phyloP scores from a whole-genome alignment of 2,888 invertebrate species.

The Heteromyza rotundicornis region DNA sequence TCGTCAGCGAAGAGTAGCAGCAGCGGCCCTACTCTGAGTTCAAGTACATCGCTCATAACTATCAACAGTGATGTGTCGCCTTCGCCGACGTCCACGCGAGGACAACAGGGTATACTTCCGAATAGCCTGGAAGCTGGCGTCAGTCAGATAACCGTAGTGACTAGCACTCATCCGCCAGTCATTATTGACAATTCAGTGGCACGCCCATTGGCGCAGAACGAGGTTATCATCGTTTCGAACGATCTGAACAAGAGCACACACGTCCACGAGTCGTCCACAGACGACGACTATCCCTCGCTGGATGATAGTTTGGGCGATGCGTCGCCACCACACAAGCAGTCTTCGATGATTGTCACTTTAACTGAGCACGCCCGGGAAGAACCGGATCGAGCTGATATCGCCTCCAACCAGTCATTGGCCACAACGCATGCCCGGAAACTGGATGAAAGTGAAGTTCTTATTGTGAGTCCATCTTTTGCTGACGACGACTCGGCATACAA shows the following conservation, averaged over 20 bases:
- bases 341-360: conserved; percentile 57
- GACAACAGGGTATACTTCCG: conserved; percentile 66
- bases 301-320: conserved; percentile 78
- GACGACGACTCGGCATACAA: conserved; percentile 71
- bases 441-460: conserved; percentile 86
- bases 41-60: conserved; percentile 60
- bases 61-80: conserved; percentile 57
- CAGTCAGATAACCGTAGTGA: conserved; percentile 82
- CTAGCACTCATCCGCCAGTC: conserved; percentile 80
- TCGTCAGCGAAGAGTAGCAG: conserved; percentile 33
- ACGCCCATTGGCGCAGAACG: conserved; percentile 61
- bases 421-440: conserved; percentile 68
- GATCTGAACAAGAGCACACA: conserved; percentile 71
- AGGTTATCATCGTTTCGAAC: conserved; percentile 83
- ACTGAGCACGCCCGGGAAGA: conserved; percentile 30
- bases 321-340: conserved; percentile 50
- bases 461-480: conserved; percentile 74
- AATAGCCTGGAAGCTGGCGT: conserved; percentile 76
- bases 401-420: conserved; percentile 2
- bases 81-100: conserved; percentile 44
- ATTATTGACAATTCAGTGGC: conserved; percentile 67
- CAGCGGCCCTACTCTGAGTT: conserved; percentile 45
- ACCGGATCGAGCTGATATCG: conserved; percentile 14
- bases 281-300: conserved; percentile 77
- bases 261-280: conserved; percentile 73